These are phyloP conservation scores for Vireo griseus DNA, from an alignment of 2,797 vertebrate species.

Conservation along the genomic window DNA sequence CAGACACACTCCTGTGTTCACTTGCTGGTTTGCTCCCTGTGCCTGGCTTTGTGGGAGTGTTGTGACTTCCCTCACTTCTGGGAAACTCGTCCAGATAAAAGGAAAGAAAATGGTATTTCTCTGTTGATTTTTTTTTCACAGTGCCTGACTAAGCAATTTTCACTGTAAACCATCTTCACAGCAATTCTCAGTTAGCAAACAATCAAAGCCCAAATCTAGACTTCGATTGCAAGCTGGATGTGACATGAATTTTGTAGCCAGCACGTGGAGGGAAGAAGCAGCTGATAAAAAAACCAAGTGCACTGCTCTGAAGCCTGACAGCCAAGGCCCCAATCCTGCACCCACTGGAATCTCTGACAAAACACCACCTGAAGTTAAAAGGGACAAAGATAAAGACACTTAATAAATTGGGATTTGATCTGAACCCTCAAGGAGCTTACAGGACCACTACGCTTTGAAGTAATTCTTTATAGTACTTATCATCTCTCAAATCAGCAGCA, in stretches of 20 bases:
- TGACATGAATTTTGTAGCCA: slow-evolving; percentile 10
- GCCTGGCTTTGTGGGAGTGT: neutral
- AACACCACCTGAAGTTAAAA: neutral
- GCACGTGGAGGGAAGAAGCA: neutral
- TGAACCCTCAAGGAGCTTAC: neutral
- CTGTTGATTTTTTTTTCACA: neutral
- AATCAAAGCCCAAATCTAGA: neutral
- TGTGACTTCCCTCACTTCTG: neutral
- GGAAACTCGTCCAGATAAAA: neutral
- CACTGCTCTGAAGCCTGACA: neutral
- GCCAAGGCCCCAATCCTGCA: neutral
- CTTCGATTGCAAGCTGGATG: neutral
- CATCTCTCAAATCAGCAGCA: neutral
- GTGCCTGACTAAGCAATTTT: neutral
- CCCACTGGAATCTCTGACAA: neutral
- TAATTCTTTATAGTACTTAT: neutral
- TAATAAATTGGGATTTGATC: neutral
- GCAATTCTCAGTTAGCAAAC: slow-evolving; percentile 41
- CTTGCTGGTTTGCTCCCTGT: neutral
- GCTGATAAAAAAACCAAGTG: neutral
- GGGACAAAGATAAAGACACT: neutral
- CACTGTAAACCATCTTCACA: neutral
- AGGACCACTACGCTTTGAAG: neutral
- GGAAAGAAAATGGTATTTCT: neutral
- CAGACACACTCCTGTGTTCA: neutral